Evolutionary conservation across 23 tunicate species (phyloP).

Genomic region (Oikopleura dioica): DNA sequence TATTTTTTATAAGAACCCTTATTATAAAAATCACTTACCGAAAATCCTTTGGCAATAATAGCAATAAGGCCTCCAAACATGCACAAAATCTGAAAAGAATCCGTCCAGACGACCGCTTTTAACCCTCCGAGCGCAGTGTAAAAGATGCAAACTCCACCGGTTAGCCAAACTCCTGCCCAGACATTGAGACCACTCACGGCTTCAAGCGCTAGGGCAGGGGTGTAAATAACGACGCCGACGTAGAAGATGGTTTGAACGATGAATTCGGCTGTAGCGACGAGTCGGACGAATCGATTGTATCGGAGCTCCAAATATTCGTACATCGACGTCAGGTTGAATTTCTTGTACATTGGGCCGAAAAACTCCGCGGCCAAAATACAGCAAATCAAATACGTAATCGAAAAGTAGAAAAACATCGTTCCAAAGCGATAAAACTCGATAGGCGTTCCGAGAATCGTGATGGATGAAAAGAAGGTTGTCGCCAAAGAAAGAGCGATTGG

Average conservation of each 20-base stretch:
- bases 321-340: conserved; percentile 13
- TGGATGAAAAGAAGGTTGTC: conserved; percentile 21
- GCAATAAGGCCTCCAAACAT: no score
- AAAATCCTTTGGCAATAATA: no score
- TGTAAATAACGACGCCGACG: conserved; percentile 15
- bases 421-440: conserved; percentile 18
- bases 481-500: conserved; percentile 19
- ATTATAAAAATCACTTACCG: no score
- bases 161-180: conserved; percentile 16
- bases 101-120: no score
- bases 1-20: no score
- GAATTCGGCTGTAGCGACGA: background rate
- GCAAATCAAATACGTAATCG: conserved; percentile 13
- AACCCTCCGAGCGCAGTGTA: conserved; percentile 14
- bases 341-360: conserved; percentile 14
- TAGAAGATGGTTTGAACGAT: conserved; percentile 15
- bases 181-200: conserved; percentile 14
- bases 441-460: conserved; percentile 20
- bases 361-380: background rate
- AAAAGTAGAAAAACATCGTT: conserved; percentile 22
- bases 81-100: no score
- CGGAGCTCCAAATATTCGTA: conserved; percentile 18
- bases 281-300: conserved; percentile 14
- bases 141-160: conserved; percentile 15
- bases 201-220: conserved; percentile 16